Base-by-base conservation (phyloP, 2,888 invertebrate species). In the Tenthredo amoena region DNA sequence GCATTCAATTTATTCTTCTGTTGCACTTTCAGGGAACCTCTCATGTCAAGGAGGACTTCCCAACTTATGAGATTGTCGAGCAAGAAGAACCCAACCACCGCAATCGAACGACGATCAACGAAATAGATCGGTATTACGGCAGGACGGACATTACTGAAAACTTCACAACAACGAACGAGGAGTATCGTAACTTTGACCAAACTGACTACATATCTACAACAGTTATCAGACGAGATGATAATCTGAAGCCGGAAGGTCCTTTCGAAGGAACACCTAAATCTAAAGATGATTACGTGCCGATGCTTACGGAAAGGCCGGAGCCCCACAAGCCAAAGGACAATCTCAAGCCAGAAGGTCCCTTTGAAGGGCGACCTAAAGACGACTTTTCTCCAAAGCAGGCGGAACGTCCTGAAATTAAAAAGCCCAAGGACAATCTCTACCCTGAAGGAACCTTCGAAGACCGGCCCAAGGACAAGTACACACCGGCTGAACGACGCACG, bases 161-260 rank as follows among this genome's bases (percentile, higher is more conserved):
- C 91, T 96, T 96, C 88, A 96, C 97, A 0, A 97, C 96, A 12
- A 94, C 95, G n/a, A 96, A 96, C 91, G 96, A 97, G 87, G 95
- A 96, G 87, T 96, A 95, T 89, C 95, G 94, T 90, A 95, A 93
- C n/a, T 96, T 95, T 87, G 95, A 96, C 91, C 94, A 95, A 87
- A 95, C 93, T 12, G 95, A 96, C 91, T 94, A 95, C 58, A 89
- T 89, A 79, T 93, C 87, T 77, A 91, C 90, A 0, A 77, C 89
- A 2, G 87, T 90, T 26, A 87, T 91, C 18, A 89, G 88, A 85
- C 90, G 90, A 0, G 71, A 91, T 50, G 95, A 95, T 88, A 95
- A 95, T 90, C 88, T 95, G 34, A 92, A 89, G 77, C 94, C 94
- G 0, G 95, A 95, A 91, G 95, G 95, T 10, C 92, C 92, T 40